phyloP scores from a whole-genome alignment of 2,797 vertebrate species.

The Chelon labrosus region DNA sequence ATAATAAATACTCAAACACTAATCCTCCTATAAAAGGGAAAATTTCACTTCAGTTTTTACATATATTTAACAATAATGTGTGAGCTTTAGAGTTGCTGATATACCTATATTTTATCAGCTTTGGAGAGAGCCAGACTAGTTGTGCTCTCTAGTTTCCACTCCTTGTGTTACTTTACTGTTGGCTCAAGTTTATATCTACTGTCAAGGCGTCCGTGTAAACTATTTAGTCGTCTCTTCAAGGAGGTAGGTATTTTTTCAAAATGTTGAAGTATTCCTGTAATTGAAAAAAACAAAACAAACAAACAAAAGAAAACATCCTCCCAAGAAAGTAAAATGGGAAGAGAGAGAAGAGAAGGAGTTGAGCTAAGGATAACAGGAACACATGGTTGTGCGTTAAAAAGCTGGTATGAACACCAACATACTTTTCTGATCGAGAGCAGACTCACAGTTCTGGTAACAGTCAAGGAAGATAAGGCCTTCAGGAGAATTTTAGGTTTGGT shows the following conservation, averaged over 20 bases:
- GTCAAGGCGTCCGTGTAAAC: background rate
- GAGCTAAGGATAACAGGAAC: background rate
- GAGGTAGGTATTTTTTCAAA: background rate
- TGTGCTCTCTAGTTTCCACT: background rate
- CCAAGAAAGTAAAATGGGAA: background rate
- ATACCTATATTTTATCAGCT: too few species aligned
- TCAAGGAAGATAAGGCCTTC: conserved; percentile 14
- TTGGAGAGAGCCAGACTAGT: background rate
- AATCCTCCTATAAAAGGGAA: too few species aligned
- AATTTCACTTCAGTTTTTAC: too few species aligned
- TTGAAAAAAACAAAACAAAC: background rate
- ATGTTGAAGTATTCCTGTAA: background rate
- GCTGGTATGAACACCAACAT: conserved; percentile 26
- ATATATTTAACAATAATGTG: too few species aligned
- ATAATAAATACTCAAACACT: too few species aligned
- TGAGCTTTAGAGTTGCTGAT: too few species aligned
- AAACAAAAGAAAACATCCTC: background rate
- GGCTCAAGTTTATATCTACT: too few species aligned
- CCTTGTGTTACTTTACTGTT: too few species aligned
- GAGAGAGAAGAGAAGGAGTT: background rate
- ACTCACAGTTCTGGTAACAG: conserved; percentile 13
- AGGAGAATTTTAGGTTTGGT: conserved; percentile 21
- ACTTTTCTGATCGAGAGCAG: conserved; percentile 10
- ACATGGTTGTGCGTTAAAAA: conserved; percentile 32
- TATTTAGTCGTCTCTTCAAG: background rate